Evolutionary conservation across 1,140 invertebrate species (phyloP), one percentile per base, ranked within the genome.

Genomic region (Drosophila nigrodunni): DNA sequence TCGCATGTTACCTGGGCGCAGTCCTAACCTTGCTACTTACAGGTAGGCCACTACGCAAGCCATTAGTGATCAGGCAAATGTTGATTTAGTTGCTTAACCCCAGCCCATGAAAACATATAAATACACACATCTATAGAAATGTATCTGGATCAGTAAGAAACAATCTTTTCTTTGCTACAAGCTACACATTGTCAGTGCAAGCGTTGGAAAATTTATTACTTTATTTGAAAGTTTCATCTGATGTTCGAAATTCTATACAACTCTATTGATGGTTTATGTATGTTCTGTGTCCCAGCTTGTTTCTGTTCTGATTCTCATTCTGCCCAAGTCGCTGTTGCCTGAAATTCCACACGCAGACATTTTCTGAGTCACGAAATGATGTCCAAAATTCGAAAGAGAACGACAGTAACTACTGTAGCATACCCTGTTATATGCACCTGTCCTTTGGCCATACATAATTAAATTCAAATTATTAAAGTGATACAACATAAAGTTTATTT

Each of bases 201-300:
- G 35, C 21, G 50, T 46, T 55, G n/a, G 30, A 15, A 78, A 62
- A 77, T 85, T 77, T 79, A 79, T 85, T 73, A 78, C 67, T 74
- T 54, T 46, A 72, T 77, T 64, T 62, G 52, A 79, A 80, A 70
- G 74, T 70, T 73, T 69, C 77, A 77, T 55, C 15, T 8, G 5
- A 21, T 39, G 1, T 37, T 52, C 1, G n/a, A 10, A 62, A 44
- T 7, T 13, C 39, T 34, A 18, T 80, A 74, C 79, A 78, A 70
- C 79, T 82, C 71, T 71, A 79, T 82, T 54, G 65, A 43, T 62
- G 21, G 9, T 49, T 43, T 43, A 43, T 43, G 41, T 43, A 43
- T 43, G 41, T 43, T n/a, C 3, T 6, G 2, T 13, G 2, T 43
- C n/a, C 5, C 41, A n/a, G 13, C n/a, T 39, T 65, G 15, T 0